phyloP scores from a whole-genome alignment of 2,113 vertebrate species.

The Podarcis raffonei region DNA sequence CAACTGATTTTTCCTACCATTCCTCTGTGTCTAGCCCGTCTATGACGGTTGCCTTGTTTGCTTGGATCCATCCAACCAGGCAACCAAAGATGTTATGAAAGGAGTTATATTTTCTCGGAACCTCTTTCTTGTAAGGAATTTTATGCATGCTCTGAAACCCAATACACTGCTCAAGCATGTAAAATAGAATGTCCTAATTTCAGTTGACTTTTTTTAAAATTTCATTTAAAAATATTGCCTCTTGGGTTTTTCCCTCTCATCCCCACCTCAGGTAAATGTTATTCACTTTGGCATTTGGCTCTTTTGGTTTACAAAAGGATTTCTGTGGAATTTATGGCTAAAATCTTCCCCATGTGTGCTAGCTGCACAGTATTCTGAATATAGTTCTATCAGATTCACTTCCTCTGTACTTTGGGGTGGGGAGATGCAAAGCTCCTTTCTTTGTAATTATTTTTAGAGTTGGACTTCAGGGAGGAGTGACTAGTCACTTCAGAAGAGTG shows the following conservation, averaged over 20 bases:
- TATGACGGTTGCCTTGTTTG: background rate
- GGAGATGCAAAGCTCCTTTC: background rate
- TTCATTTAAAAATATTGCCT: background rate
- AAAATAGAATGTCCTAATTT: background rate
- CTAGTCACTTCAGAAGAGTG: too few relatives aligned
- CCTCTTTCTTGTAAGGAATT: background rate
- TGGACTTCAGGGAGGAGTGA: background rate
- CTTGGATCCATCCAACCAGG: background rate
- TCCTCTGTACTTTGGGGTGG: background rate
- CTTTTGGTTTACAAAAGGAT: background rate
- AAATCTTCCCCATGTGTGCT: background rate
- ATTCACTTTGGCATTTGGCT: background rate
- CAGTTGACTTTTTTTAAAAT: background rate
- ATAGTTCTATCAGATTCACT: background rate
- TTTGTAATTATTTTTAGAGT: background rate
- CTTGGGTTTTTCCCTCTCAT: background rate
- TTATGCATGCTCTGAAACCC: background rate
- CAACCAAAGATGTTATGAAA: background rate
- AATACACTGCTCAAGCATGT: background rate
- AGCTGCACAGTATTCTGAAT: background rate
- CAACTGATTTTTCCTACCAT: too few relatives aligned
- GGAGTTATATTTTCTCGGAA: background rate
- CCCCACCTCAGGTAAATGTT: background rate
- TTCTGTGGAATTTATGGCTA: background rate
- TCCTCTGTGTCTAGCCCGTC: too few relatives aligned